Percentiles rank a stretch among this genome's conserved stretches.
phyloP scores from a whole-genome alignment of 2,888 invertebrate species.

The Melieria picta region DNA sequence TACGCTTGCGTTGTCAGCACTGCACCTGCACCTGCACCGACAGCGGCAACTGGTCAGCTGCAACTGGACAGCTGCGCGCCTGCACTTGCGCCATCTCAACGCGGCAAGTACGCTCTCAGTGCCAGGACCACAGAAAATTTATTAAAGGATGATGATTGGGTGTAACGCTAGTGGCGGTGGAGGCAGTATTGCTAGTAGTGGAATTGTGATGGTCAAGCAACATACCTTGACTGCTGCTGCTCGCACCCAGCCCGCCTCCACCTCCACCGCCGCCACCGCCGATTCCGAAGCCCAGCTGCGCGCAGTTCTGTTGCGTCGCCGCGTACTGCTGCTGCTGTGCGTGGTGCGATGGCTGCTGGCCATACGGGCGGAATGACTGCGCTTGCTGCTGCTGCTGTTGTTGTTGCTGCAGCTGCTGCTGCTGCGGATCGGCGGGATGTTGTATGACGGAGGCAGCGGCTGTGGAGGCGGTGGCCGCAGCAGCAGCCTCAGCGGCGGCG shows the following conservation, averaged over 20 bases:
- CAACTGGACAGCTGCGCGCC: too few species aligned
- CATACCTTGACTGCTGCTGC: conserved; percentile 61
- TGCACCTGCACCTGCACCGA: too few species aligned
- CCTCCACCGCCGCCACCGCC: conserved; percentile 33
- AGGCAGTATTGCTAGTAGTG: conserved; percentile 56
- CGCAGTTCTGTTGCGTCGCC: conserved; percentile 55
- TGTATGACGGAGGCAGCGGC: conserved; percentile 58
- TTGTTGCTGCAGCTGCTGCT: conserved; percentile 43
- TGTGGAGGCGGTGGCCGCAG: conserved; percentile 45
- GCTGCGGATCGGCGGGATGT: conserved; percentile 44
- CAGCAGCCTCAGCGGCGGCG: conserved; percentile 60
- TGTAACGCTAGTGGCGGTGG: conserved; percentile 53
- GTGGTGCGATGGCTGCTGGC: conserved; percentile 54
- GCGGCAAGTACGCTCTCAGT: conserved; percentile 41
- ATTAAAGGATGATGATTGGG: conserved; percentile 63
- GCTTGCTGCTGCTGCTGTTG: conserved; percentile 36
- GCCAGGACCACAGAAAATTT: conserved; percentile 64
- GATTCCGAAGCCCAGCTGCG: conserved; percentile 51
- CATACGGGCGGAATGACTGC: conserved; percentile 59
- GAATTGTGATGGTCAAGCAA: conserved; percentile 64
- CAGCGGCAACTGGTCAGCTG: too few species aligned
- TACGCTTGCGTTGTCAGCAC: too few species aligned
- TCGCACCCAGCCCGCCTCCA: conserved; percentile 22
- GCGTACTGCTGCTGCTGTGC: conserved; percentile 49
- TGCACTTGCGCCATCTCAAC: conserved; percentile 11